These are phyloP conservation scores for Noctua janthe DNA, from an alignment of 2,888 invertebrate species.

Conservation along the genomic window DNA sequence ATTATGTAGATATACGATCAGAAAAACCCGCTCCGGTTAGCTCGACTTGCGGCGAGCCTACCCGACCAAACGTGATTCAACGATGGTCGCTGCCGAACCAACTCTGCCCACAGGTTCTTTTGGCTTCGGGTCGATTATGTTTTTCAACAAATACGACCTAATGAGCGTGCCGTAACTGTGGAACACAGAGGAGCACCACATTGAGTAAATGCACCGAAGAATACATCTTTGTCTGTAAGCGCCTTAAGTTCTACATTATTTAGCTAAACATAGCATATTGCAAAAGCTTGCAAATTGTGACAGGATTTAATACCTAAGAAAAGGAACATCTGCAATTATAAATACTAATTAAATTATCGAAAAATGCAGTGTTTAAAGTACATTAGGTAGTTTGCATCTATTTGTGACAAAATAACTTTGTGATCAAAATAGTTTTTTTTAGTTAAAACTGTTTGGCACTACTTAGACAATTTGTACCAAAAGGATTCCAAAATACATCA, in stretches of 20 bases:
- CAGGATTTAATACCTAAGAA: slow-evolving; percentile 27
- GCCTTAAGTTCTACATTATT: slow-evolving; percentile 20
- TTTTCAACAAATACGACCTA: not conserved
- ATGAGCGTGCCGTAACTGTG: not conserved
- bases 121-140: not conserved
- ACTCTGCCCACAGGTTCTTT: not conserved
- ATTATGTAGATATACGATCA: not conserved
- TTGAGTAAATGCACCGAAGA: not conserved
- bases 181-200: not conserved
- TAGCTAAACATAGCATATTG: slow-evolving; percentile 16
- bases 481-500: slow-evolving; percentile 48
- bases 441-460: slow-evolving; percentile 55
- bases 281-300: slow-evolving; percentile 44
- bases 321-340: slow-evolving; percentile 44
- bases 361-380: slow-evolving; percentile 18
- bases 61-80: not conserved
- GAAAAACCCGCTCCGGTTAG: not conserved
- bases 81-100: not conserved
- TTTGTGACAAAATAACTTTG: slow-evolving; percentile 57
- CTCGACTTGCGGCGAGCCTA: not conserved
- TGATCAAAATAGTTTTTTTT: slow-evolving; percentile 23
- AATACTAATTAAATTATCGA: slow-evolving; percentile 9
- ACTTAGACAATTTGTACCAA: slow-evolving; percentile 50
- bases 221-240: not conserved
- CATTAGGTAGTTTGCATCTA: slow-evolving; percentile 22